Base-by-base conservation (phyloP, 2,113 vertebrate species). In the Vulpes vulpes region DNA sequence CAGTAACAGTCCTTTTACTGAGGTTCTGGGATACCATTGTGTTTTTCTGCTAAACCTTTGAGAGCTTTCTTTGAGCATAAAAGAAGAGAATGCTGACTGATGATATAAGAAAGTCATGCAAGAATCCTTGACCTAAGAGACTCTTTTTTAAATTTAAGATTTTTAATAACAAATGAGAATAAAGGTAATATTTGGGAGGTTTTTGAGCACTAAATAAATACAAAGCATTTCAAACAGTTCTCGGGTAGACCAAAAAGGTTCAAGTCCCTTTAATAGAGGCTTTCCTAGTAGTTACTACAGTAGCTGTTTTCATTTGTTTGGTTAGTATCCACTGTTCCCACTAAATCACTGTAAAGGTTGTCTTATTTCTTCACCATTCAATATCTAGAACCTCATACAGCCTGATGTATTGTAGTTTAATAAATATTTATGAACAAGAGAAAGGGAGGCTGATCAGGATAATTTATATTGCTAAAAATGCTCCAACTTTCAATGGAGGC, bases 251-350 rank as follows among this genome's bases (percentile, higher is more conserved):
- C 62, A 11, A 93, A 82, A 11, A 95, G 55, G 25, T 96, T 95
- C 35, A n/a, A 78, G 62, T 79, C 22, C 20, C n/a, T 92, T 92
- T 94, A 87, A 59, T 53, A 53, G 53, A 89, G 12, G 10, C 51
- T 91, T 95, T 86, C 49, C 57, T 71, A 59, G 43, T 60, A 94
- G 32, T 95, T 92, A 76, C 60, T 93, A 76, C 19, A 83, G 11
- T 87, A 96, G 14, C 8, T 71, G 8, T 91, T 93, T 96, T 96
- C 16, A 91, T 92, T 89, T 91, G 88, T 86, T 89, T 91, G 62
- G 69, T 88, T 94, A 94, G 64, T 38, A 95, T 59, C 11, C 30
- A 51, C 59, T 92, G 17, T 59, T 38, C 9, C 11, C 22, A 85
- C 20, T 93, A 93, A 93, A 79, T 76, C 71, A 96, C 14, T 73